A percentile compares a stretch with the other conserved stretches of the same genome.
Evolutionary conservation across 2,113 vertebrate species (phyloP).

Genomic region (Lipotes vexillifer): DNA sequence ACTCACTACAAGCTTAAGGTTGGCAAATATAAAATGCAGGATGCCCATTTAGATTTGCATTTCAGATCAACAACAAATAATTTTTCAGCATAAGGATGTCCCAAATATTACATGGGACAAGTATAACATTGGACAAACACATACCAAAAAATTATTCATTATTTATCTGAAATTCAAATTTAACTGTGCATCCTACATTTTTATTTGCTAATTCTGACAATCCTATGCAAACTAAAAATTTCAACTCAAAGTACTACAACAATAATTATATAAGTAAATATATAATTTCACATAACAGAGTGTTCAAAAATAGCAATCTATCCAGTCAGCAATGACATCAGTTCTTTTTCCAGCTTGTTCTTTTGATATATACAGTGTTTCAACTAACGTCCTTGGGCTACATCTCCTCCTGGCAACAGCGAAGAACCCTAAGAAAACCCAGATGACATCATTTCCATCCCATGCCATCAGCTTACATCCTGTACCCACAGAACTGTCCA

Average conservation of each 20-base stretch:
- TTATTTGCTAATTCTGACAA: not conserved
- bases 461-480: not conserved
- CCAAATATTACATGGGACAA: not conserved
- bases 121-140: not conserved
- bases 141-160: not conserved
- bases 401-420: not conserved
- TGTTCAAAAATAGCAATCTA: not conserved
- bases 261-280: not conserved
- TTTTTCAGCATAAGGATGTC: not conserved
- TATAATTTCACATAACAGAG: not conserved
- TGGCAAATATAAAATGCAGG: not conserved
- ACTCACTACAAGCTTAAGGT: not conserved
- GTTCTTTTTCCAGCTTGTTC: not conserved
- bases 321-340: not conserved
- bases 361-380: not conserved
- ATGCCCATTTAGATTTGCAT: not conserved
- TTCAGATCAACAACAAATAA: not conserved
- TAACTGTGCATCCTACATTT: not conserved
- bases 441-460: not conserved
- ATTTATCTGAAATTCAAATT: constrained; percentile 27
- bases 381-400: not conserved
- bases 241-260: not conserved
- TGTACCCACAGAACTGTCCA: not conserved
- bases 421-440: not conserved
- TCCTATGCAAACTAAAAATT: not conserved